Evolutionary conservation across 2,888 invertebrate genomes (phyloP), one percentile per base, ranked within the genome.

Genomic region (Rhorus exstirpatorius): DNA sequence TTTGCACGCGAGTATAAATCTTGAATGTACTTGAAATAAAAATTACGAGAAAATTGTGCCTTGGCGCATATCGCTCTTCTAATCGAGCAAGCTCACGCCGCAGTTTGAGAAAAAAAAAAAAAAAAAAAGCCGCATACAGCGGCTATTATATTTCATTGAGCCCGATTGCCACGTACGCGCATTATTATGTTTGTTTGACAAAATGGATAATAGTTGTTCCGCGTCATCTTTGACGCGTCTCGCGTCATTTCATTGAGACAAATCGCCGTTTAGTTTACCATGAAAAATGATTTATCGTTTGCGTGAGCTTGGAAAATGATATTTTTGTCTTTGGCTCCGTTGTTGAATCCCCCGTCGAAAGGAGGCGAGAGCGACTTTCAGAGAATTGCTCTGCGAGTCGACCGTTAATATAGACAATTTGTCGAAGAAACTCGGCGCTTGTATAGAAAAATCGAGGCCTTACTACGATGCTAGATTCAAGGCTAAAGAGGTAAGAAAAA

Each of bases 401-500:
- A 97, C 97, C 24, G 94, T 96, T 7, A 95, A 96, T 85, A 96
- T 98, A 86, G 97, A 98, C 92, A 94, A 95, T 84, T 94, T 98
- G 70, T 95, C 97, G 3, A 96, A 96, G 88, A 98, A 98, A 92
- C 94, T 97, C 77, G 97, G 97, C 49, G 95, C 96, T 90, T 97
- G 97, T 88, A 96, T 98, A 65, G 97, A 97, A 89, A 96, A 97
- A 93, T 97, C 98, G 3, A 95, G 97, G 86, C 98, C 98, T 0
- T 98, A 98, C 90, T 98, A 98, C 94, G 98, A 98, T 93, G 96
- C 98, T 38, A 95, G 97, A 88, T 96, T 97, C 92, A 95, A 96
- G 93, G 96, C 97, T 68, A 96, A 96, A 92, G 96, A 97, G 94
- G 96, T 96, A 89, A 94, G 93, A 93, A 83, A 46, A 46, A 41